phyloP scores from a whole-genome alignment of 2,113 vertebrate genomes.

The Apteryx owenii region DNA sequence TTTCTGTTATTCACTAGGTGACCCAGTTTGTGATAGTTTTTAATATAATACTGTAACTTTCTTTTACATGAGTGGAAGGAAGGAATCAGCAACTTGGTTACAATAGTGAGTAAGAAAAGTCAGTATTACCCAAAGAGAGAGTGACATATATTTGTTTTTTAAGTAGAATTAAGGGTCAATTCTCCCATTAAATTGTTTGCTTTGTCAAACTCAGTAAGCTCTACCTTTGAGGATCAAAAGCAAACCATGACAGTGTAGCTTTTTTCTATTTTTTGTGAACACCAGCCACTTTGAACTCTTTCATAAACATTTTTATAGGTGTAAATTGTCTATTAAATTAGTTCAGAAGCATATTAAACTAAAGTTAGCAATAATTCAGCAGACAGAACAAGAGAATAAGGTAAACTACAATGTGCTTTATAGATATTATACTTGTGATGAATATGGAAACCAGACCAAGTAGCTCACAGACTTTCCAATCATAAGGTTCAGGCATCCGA shows the following conservation, averaged over 20 bases:
- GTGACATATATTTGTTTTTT: not conserved
- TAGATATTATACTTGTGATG: not conserved
- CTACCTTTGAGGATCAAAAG: not conserved
- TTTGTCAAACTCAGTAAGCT: not conserved
- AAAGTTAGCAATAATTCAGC: not conserved
- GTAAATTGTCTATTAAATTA: not conserved
- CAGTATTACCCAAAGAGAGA: not conserved
- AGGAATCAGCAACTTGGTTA: not conserved
- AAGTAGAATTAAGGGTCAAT: not conserved
- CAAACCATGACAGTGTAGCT: not conserved
- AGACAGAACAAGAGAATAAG: not conserved
- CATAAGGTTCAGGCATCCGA: not conserved
- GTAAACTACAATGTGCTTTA: not conserved
- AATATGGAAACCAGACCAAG: not conserved
- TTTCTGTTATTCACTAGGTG: not conserved
- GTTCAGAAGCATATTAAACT: not conserved
- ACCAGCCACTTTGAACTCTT: not conserved
- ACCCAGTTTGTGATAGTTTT: constrained; percentile 19
- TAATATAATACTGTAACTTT: not conserved
- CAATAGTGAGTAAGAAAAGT: not conserved
- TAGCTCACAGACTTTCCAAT: not conserved
- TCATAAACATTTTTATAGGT: not conserved
- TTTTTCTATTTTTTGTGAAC: accelerated
- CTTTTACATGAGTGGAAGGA: not conserved
- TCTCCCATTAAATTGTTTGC: not conserved